Evolutionary conservation across 2,888 invertebrate species (phyloP).

Genomic region (Phengaris arion): DNA sequence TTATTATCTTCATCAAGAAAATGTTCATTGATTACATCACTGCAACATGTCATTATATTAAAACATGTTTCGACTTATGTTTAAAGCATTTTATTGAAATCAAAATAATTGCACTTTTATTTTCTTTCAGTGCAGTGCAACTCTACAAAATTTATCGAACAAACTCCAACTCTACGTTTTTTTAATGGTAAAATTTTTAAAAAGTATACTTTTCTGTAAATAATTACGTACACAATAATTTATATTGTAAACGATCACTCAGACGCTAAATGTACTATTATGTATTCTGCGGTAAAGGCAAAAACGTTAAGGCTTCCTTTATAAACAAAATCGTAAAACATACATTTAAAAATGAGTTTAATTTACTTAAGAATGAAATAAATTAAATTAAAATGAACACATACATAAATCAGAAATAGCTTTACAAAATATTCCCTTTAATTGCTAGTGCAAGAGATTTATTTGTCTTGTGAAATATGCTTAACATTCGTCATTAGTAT

Average conservation of each 20-base stretch:
- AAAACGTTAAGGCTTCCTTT: background rate
- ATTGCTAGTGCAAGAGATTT: conserved; percentile 26
- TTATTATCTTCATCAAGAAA: conserved; percentile 76
- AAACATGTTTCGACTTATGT: conserved; percentile 22
- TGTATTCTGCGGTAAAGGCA: background rate
- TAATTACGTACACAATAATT: conserved; percentile 2
- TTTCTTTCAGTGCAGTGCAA: background rate
- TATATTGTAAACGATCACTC: conserved; percentile 5
- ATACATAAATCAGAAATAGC: conserved; percentile 23
- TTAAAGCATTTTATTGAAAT: conserved; percentile 21
- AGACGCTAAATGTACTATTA: background rate
- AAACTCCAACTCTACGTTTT: background rate
- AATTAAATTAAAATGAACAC: conserved; percentile 20
- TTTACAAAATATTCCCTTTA: conserved; percentile 23
- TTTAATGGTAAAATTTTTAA: background rate
- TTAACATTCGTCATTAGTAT: conserved; percentile 59
- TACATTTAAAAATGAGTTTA: conserved; percentile 18
- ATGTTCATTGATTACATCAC: conserved; percentile 71
- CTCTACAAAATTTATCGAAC: background rate
- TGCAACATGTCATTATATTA: conserved; percentile 43
- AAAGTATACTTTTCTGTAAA: background rate
- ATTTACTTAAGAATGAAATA: conserved; percentile 20
- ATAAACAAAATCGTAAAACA: background rate
- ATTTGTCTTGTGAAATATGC: conserved; percentile 42
- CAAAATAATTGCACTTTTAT: background rate